Evolutionary conservation across 2,797 vertebrate genomes (phyloP), one percentile per base, ranked within the genome.

Genomic region (Vireo griseus): DNA sequence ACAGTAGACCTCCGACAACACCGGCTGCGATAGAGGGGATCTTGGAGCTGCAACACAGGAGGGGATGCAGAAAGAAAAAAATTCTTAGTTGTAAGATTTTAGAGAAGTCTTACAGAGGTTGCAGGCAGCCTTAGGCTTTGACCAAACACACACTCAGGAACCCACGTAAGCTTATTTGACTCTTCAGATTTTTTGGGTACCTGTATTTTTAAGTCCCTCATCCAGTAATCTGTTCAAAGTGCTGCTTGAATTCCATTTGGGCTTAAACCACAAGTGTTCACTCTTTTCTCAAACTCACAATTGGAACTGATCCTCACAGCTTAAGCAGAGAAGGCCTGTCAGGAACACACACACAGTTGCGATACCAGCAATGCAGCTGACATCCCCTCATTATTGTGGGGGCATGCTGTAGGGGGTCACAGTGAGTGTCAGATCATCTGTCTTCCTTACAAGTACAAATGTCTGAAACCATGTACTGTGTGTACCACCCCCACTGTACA

Each of bases 1-100:
- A 98, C 86, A 99, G 97, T 85, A 99, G 98, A 17, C 98, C 98
- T 3, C 99, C 99, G 0, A 99, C 99, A 1, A 99, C 98, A 1
- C 98, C 99, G 0, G 98, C 99, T 8, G 99, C 99, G 1, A 99
- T 98, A 79, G 99, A 98, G 0, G 99, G 98, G 40, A 99, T 97
- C 88, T 95, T 98, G n/a, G 98, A 97, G 25, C 99, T 99, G 82
- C 37, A 95, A 39, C 77, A 26, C 50, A 88, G 16, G 10, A 77
- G 7, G 16, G 18, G 14, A 55, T 6, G n/a, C 17, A 83, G 50
- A 62, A 79, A 31, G 21, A 28, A 40, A 66, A 62, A 28, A 52
- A 40, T 16, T 42, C 22, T 48, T 35, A 59, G 25, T 6, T 21
- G 16, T 13, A 31, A 55, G 24, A 35, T 50, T 75, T 65, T 6